These are phyloP conservation scores for Trichoplusia ni DNA, from an alignment of 1,140 invertebrate genomes.

Conservation along the genomic window DNA sequence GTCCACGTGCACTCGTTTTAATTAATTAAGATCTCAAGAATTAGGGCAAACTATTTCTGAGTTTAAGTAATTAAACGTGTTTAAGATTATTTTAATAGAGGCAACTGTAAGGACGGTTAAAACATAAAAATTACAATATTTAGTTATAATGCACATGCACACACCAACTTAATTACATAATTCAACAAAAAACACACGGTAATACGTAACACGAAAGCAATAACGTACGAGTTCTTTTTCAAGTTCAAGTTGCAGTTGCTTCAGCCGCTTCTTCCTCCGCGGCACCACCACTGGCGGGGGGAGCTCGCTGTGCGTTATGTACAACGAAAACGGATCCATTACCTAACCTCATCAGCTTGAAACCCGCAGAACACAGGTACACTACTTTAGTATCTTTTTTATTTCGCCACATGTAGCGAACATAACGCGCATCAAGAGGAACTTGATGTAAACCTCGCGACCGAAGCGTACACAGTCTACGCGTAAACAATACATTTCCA, in stretches of 20 bases:
- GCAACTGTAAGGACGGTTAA: no score
- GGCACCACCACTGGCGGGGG: conserved; percentile 73
- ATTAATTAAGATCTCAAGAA: not conserved
- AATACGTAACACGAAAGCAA: conserved; percentile 11
- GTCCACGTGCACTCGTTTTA: not conserved
- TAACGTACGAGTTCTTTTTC: conserved; percentile 60
- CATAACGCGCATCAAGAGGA: conserved; percentile 53
- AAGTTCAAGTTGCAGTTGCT: conserved; percentile 67
- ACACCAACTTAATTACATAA: conserved; percentile 33
- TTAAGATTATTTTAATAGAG: not conserved
- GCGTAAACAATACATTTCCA: conserved; percentile 66
- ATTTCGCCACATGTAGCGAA: conserved; percentile 32
- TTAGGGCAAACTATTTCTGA: not conserved
- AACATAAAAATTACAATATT: conserved; percentile 1
- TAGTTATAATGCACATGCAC: conserved; percentile 33
- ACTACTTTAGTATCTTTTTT: conserved; percentile 43
- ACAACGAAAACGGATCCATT: conserved; percentile 77
- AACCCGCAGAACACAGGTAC: conserved; percentile 14
- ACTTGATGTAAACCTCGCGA: conserved; percentile 53
- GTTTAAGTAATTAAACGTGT: not conserved
- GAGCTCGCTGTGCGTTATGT: conserved; percentile 70
- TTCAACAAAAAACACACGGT: conserved; percentile 24
- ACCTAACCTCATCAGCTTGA: conserved; percentile 19
- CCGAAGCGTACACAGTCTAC: conserved; percentile 45
- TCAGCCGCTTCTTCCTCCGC: conserved; percentile 75